Base-by-base conservation (phyloP, 1,140 invertebrate genomes). In the Lerema accius region DNA sequence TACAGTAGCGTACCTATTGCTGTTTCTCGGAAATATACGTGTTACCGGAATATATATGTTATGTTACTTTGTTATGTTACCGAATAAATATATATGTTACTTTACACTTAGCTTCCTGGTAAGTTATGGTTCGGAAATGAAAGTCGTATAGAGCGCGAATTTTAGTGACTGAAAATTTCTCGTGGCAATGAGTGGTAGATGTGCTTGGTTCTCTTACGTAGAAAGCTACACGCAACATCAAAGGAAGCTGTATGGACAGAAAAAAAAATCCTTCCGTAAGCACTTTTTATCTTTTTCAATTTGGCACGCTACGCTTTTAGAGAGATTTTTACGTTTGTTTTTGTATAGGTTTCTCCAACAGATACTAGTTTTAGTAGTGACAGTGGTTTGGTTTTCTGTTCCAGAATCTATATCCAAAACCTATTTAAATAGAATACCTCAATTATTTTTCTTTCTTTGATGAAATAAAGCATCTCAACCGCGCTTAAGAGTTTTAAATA, bases 1-100 rank as follows among this genome's bases (percentile, higher is more conserved):
- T 42, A 26, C 50, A 32, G 50, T 56, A 43, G 42, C 46, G 56
- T 64, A 42, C 48, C 49, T 60, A 65, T 63, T 63, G 35, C 15
- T 26, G 56, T 49, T 58, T 60, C 35, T 48, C 17, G 13, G 46
- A 55, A 37, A 67, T 71, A 42, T 59, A 14, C 5, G 19, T n/a
- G n/a, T n/a, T n/a, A n/a, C n/a, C n/a, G n/a, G n/a, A n/a, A n/a
- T n/a, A n/a, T n/a, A n/a, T n/a, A n/a, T n/a, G n/a, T n/a, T n/a
- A n/a, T n/a, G n/a, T n/a, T n/a, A n/a, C n/a, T n/a, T n/a, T n/a
- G n/a, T n/a, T n/a, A n/a, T n/a, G n/a, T n/a, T n/a, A n/a, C n/a
- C n/a, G n/a, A n/a, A n/a, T n/a, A n/a, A n/a, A n/a, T n/a, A n/a
- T n/a, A n/a, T n/a, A n/a, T 61, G 14, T 32, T 56, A 15, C 14